Percentiles rank a stretch among this genome's conserved stretches.
Conservation (phyloP, 2,797 vertebrate genomes). For the Liparis tanakae region DNA sequence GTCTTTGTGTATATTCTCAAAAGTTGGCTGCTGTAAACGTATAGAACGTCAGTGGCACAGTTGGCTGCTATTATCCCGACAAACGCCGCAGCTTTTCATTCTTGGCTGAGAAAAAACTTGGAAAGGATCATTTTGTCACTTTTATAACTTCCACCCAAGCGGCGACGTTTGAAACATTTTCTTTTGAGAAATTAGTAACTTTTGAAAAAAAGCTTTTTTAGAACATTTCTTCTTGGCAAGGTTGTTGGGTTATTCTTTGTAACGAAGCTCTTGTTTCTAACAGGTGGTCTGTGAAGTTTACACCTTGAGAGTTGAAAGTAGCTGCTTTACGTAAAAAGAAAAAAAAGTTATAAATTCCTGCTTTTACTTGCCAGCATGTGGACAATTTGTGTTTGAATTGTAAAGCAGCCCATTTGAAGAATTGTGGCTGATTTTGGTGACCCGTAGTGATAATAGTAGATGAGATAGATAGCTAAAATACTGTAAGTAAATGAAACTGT, state of each 20-base stretch:
- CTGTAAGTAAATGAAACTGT: neutral
- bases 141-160: slow-evolving; percentile 39
- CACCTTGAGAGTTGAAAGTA: slow-evolving; percentile 1
- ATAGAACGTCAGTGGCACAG: slow-evolving; percentile 41
- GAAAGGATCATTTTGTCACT: slow-evolving; percentile 38
- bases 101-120: slow-evolving; percentile 50
- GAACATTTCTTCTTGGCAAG: slow-evolving; percentile 15
- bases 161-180: neutral
- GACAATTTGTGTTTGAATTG: neutral
- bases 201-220: neutral
- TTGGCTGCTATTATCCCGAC: slow-evolving; percentile 42
- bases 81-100: slow-evolving; percentile 51
- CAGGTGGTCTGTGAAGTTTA: neutral
- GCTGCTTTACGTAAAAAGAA: neutral
- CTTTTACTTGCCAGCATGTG: neutral
- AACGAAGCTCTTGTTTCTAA: slow-evolving; percentile 3
- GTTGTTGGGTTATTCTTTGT: slow-evolving; percentile 5
- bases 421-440: neutral
- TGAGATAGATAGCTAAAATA: neutral
- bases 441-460: neutral
- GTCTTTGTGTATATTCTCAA: slow-evolving; percentile 57
- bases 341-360: neutral
- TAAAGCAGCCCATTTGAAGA: neutral
- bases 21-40: slow-evolving; percentile 57
- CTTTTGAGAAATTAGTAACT: neutral